These are phyloP conservation scores for Eriocheir sinensis DNA, from an alignment of 1,140 invertebrate species.

Conservation along the genomic window DNA sequence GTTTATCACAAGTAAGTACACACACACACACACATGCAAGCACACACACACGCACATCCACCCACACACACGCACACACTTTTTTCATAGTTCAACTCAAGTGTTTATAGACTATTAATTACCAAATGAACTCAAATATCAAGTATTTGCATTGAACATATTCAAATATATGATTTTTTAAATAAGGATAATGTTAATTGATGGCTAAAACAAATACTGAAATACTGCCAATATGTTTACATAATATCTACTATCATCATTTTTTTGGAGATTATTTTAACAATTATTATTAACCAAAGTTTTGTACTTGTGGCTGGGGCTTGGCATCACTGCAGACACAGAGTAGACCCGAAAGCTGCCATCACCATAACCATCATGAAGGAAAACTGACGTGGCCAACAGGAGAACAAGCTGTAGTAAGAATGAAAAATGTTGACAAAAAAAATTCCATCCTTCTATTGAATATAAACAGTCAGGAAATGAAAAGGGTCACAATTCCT, in stretches of 20 bases:
- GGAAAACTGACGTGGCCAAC: slow-evolving; percentile 62
- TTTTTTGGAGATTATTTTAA: not conserved
- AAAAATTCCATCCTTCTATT: too few relatives aligned
- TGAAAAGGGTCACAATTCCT: too few relatives aligned
- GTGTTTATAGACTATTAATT: too few relatives aligned
- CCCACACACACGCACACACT: not conserved
- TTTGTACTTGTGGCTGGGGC: slow-evolving; percentile 52
- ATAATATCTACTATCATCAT: not conserved
- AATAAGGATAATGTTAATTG: not conserved
- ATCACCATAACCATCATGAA: slow-evolving; percentile 61
- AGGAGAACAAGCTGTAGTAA: slow-evolving; percentile 58
- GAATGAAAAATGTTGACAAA: too few relatives aligned
- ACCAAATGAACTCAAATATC: too few relatives aligned
- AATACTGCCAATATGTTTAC: not conserved
- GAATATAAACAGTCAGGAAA: too few relatives aligned
- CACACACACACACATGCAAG: too few relatives aligned
- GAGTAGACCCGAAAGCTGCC: slow-evolving; percentile 46
- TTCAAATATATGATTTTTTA: too few relatives aligned
- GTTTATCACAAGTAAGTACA: too few relatives aligned
- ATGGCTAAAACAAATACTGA: not conserved
- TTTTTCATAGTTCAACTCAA: not conserved
- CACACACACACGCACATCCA: slow-evolving; percentile 5
- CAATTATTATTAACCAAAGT: slow-evolving; percentile 35
- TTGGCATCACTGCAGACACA: slow-evolving; percentile 37
- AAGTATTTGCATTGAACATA: too few relatives aligned